Evolutionary conservation across 1,140 invertebrate species (phyloP), one percentile per base, ranked within the genome.

Genomic region (Caenorhabditis elegans): DNA sequence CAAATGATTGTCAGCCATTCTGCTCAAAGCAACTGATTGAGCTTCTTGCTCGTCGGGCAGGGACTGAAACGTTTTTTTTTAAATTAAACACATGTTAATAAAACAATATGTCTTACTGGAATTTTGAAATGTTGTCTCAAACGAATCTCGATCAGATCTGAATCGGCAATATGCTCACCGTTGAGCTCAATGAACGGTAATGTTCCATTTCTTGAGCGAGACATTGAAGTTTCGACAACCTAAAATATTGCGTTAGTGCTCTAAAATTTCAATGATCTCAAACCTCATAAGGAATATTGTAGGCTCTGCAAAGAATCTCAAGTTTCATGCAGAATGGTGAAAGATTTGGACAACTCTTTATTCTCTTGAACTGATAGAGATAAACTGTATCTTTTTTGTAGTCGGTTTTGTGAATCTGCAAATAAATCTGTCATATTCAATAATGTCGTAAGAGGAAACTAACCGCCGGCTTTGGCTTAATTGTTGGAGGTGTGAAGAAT

Each of bases 301-400:
- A 94, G 86, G 96, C 92, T 89, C 95, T 92, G 80, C 96, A 92
- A 94, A 94, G 96, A 87, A 95, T 95, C 92, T 97, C 95, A 82
- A 96, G 94, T 93, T 96, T 96, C 87, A 96, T 93, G 91, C 95
- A 96, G 90, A 94, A 96, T 17, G 95, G 94, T 81, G 95, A 96
- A 78, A 95, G 91, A 47, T 95, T 96, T 34, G 95, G 95, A 87
- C 96, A 91, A 85, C 95, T 92, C 75, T 95, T 94, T 22, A 86
- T 88, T 89, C 95, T 93, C 34, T 94, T 93, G 90, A 82, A 82
- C 24, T 82, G 81, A 34, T 79, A 78, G 17, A 83, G 34, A 39
- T 83, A 83, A 31, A 83, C 82, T 0, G 55, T 49, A 55, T 83
- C 82, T 43, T 79, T 78, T 28, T 83, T 83, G 28, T 31, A 83